phyloP scores from a whole-genome alignment of 1,140 invertebrate species.

The Streblospio benedicti region DNA sequence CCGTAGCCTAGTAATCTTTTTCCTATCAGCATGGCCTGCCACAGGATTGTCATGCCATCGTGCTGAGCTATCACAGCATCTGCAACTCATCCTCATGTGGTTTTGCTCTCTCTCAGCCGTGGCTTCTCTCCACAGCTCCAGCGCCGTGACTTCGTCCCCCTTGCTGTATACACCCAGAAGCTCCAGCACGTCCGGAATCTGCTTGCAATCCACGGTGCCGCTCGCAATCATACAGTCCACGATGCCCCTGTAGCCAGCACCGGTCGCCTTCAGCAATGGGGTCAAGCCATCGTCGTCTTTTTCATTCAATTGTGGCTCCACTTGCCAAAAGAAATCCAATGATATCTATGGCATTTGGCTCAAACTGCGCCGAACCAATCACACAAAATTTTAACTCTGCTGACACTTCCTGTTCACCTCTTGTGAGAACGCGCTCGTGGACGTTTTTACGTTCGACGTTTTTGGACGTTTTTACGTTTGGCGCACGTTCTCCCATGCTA shows the following conservation, averaged over 20 bases:
- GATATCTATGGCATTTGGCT: too few species aligned
- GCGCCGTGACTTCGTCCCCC: conserved; percentile 80
- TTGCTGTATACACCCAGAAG: conserved; percentile 91
- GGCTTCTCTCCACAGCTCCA: conserved; percentile 78
- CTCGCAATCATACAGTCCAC: conserved; percentile 78
- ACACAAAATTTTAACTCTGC: too few species aligned
- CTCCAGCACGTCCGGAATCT: conserved; percentile 83
- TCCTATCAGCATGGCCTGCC: conserved; percentile 88
- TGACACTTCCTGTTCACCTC: too few species aligned
- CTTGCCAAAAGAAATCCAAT: conserved; percentile 78
- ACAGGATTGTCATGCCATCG: conserved; percentile 89
- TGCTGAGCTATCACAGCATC: conserved; percentile 72
- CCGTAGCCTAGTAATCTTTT: conserved; percentile 88
- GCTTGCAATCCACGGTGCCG: conserved; percentile 61
- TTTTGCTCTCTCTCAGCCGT: conserved; percentile 65
- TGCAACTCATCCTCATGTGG: conserved; percentile 61
- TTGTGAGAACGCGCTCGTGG: too few species aligned
- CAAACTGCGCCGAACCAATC: too few species aligned
- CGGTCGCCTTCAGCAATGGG: conserved; percentile 79
- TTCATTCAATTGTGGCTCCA: conserved; percentile 82
- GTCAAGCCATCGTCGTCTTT: conserved; percentile 94
- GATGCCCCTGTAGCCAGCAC: conserved; percentile 82
- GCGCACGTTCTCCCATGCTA: conserved; percentile 70
- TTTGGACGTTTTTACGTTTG: conserved; percentile 82
- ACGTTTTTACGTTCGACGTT: conserved; percentile 80